Percentiles rank a stretch among this genome's conserved stretches.
These are phyloP conservation scores for Drosophila infuscata DNA, from an alignment of 2,888 invertebrate species.

Conservation along the genomic window DNA sequence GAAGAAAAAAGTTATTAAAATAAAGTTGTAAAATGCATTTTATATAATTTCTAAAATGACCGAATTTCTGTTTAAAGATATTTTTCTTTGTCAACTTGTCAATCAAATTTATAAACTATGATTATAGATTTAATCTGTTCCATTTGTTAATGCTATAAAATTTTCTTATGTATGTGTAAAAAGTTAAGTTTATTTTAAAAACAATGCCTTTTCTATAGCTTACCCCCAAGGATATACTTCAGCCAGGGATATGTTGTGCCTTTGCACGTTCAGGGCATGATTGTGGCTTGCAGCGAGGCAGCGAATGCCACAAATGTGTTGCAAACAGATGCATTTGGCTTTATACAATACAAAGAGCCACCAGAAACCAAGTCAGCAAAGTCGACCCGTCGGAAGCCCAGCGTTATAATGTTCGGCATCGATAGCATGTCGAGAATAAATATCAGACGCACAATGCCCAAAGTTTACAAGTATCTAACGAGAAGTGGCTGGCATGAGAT, in stretches of 20 bases:
- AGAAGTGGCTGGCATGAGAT: constrained; percentile 88
- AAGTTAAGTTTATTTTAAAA: not conserved
- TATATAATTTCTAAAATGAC: no score
- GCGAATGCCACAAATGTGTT: constrained; percentile 53
- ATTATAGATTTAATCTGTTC: no score
- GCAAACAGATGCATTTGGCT: constrained; percentile 55
- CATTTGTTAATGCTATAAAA: no score
- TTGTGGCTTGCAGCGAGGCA: constrained; percentile 50
- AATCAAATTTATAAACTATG: no score
- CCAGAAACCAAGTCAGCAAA: not conserved
- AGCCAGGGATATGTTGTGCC: constrained; percentile 59
- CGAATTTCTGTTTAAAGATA: no score
- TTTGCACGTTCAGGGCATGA: constrained; percentile 58
- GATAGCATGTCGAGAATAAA: constrained; percentile 93
- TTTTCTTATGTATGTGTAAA: no score
- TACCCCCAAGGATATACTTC: constrained; percentile 52
- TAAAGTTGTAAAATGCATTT: no score
- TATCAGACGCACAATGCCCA: constrained; percentile 90
- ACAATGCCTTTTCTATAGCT: constrained; percentile 22
- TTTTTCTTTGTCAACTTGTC: no score
- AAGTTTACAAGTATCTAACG: constrained; percentile 88
- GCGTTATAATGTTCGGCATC: constrained; percentile 90
- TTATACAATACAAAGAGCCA: constrained; percentile 44
- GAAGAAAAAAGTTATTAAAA: not conserved
- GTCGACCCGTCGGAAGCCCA: constrained; percentile 53